Base-by-base conservation (phyloP, 2,888 invertebrate genomes). In the Uloborus plumipes region DNA sequence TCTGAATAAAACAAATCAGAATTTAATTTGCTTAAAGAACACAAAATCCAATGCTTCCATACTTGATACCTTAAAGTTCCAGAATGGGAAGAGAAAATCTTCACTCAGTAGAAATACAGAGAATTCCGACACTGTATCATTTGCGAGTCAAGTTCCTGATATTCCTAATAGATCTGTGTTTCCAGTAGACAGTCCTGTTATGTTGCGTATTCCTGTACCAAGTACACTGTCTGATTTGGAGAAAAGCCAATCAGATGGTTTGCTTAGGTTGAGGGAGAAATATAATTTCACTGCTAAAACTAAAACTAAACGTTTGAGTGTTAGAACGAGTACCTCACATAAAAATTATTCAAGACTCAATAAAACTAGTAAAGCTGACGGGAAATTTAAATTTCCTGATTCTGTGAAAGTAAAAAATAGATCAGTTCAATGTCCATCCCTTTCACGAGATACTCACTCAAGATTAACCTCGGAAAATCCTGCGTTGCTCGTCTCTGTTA, bases 161-260 rank as follows among this genome's bases (percentile, higher is more conserved):
- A 71, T 76, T 20, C 75, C 81, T 16, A 47, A 47, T n/a, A 47
- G 53, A 31, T 75, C 75, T 11, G 49, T 82, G 1, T 82, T 82
- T 51, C 81, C 81, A 31, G 61, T 26, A 7, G 22, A 71, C 65
- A 71, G 49, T 47, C 75, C 81, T n/a, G 50, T 82, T 49, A 82
- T 61, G 66, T 20, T 82, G 13, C 49, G 53, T 61, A 75, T 71
- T 20, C 81, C 81, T 50, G 18, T 31, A 0, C 65, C 47, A 66
- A 82, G 81, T 39, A 66, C 66, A 9, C 51, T 82, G 4, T 80
- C 80, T 3, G 18, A 64, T n/a, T 64, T 64, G 14, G 18, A 64
- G 26, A n/a, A 39, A 18, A 14, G 47, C n/a, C 3, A n/a, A 39
- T 20, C 14, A 13, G 16, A 58, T 51, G 58, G 55, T 20, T 6